Base-by-base conservation (phyloP, 2,113 vertebrate genomes). In the Chamaetylas fuelleborni region DNA sequence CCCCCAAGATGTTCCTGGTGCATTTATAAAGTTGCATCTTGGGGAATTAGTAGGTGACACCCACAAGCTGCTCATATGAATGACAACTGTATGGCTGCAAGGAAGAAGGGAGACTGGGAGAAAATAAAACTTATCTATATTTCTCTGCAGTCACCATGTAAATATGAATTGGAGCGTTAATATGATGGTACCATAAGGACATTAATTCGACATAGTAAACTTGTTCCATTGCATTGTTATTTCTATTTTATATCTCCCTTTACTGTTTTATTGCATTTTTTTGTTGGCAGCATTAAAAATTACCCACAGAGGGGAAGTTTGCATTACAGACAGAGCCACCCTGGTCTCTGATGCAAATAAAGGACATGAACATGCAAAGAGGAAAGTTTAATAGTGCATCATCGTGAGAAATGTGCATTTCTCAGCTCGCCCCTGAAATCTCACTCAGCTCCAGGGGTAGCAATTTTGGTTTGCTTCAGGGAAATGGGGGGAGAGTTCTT, bases 231-330 rank as follows among this genome's bases (percentile, higher is more conserved):
- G 51, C 53, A 51, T 54, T 77, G 67, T 38, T 84, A 70, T 81
- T 94, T 92, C 73, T 73, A 93, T 92, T 95, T 94, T 83, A 61
- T 54, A 36, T 43, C 83, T 74, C 38, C 12, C 38, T 86, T 88
- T 78, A 74, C 33, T 66, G 2, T 81, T 86, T 93, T 34, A 88
- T 18, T 65, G 34, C 23, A 8, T 34, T 70, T 85, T 76, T 85
- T 74, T 87, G 11, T 70, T 69, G 80, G 29, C 67, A 94, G 31
- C 50, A 73, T 66, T 50, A 88, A 62, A 74, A 95, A 92, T 34
- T 26, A 77, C 16, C 11, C 86, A 78, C 86, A 25, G 51, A 93
- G 70, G 56, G 53, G 14, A 26, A 74, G 23, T 70, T 74, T 47
- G 11, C 22, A 1, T 71, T 60, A 36, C 34, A 78, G 80, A 54